Base-by-base conservation (phyloP, 2,797 vertebrate genomes). In the Brotogeris chrysoptera region DNA sequence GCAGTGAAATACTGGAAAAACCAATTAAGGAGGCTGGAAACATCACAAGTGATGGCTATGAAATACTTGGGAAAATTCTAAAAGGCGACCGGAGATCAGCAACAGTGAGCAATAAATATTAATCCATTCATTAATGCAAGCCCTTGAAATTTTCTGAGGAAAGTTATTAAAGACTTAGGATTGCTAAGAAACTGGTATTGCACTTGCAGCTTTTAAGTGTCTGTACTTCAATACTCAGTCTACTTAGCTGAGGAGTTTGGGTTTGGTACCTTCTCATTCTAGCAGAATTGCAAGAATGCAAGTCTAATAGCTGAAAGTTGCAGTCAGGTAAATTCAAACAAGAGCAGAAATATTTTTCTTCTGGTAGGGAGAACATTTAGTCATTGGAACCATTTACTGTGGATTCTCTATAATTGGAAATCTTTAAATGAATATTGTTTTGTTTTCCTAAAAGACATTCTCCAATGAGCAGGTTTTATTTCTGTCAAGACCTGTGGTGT, bases 21-120 rank as follows among this genome's bases (percentile, higher is more conserved):
- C 96, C 98, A 91, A 98, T 99, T 85, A 99, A 99, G 82, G 98
- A 98, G 14, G 98, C 98, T 68, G 99, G 99, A 57, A 99, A 99
- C 97, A 98, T 99, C 41, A 99, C 99, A 90, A 98, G 96, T 5
- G 98, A 99, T 73, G 99, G 99, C 77, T 99, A 99, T 97, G 99
- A 99, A 98, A 98, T 99, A 61, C 98, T 99, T 93, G 99, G 99
- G 55, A 99, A 99, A 94, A 98, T 99, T 96, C 97, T 98, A 96
- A 99, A 98, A 96, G 98, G 99, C 7, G 97, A 98, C 52, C 97
- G 96, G 72, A 98, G 98, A 88, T 99, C 99, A 16, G 99, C 99
- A 30, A 98, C 99, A 28, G 99, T 99, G 97, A 99, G 99, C 97
- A 61, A 73, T 23, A 38, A 34, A 17, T 46, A 73, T 68, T 39